A percentile compares a stretch with the other conserved stretches of the same genome.
Conservation (phyloP, 2,797 vertebrate genomes). For the Huso huso region DNA sequence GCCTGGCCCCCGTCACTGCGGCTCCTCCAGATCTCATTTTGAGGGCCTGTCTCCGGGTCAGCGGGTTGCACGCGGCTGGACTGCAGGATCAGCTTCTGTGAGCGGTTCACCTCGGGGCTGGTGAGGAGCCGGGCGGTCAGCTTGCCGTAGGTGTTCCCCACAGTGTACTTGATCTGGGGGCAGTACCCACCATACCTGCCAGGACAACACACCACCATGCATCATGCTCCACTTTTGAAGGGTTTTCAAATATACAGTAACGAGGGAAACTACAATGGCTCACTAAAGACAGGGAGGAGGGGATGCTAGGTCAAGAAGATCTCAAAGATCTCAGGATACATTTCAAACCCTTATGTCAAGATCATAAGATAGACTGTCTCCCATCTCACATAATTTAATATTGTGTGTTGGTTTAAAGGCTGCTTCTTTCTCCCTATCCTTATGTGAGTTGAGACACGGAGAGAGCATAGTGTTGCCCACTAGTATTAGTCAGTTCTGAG, state of each 20-base stretch:
- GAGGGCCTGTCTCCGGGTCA: slow-evolving; percentile 7
- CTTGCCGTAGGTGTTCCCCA: slow-evolving; percentile 58
- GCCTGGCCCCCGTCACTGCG: slow-evolving; percentile 11
- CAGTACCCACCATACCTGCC: slow-evolving; percentile 64
- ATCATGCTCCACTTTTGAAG: too few species aligned
- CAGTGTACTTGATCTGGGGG: slow-evolving; percentile 59
- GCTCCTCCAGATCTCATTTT: slow-evolving; percentile 23
- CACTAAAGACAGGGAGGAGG: not conserved
- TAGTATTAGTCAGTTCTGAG: too few species aligned
- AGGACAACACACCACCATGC: not conserved
- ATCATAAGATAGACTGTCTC: too few species aligned
- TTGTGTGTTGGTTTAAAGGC: too few species aligned
- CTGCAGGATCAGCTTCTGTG: slow-evolving; percentile 38
- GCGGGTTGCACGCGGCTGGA: slow-evolving; percentile 13
- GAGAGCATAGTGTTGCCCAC: too few species aligned
- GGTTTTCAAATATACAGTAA: not conserved
- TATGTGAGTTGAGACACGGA: too few species aligned
- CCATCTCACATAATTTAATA: too few species aligned
- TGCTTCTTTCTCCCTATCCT: too few species aligned
- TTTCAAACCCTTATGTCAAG: too few species aligned
- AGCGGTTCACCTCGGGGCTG: slow-evolving; percentile 34
- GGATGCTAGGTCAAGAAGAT: not conserved
- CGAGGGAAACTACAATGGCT: not conserved
- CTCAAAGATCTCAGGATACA: too few species aligned
- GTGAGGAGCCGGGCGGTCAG: slow-evolving; percentile 52